Evolutionary conservation across 2,888 invertebrate genomes (phyloP).

Genomic region (Belgica antarctica): DNA sequence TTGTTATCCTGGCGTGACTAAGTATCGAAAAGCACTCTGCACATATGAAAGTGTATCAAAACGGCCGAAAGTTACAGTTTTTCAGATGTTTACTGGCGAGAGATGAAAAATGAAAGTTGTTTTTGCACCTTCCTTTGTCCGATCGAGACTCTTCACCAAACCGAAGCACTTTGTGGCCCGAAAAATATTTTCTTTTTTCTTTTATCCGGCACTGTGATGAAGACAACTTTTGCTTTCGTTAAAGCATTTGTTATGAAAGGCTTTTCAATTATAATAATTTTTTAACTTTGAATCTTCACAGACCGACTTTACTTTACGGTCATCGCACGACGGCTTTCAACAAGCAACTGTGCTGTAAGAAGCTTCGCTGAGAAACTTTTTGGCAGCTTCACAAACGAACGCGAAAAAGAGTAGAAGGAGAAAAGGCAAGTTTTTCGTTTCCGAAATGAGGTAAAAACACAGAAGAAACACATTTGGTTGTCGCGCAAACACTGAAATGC

Average conservation of each 20-base stretch:
- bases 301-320: conserved; percentile 8
- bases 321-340: background rate
- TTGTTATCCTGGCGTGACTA: background rate
- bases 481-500: background rate
- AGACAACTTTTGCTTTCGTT: background rate
- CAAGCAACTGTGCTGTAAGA: background rate
- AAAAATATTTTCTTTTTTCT: background rate
- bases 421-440: conserved; percentile 4
- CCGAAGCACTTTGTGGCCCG: background rate
- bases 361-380: background rate
- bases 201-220: background rate
- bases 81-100: too few relatives aligned
- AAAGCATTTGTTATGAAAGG: background rate
- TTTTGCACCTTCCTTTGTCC: background rate
- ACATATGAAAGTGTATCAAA: background rate
- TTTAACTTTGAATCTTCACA: background rate
- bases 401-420: background rate
- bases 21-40: background rate
- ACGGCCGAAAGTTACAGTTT: background rate
- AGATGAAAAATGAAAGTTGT: conserved; percentile 2
- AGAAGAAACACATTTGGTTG: background rate
- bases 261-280: background rate
- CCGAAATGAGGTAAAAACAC: too few relatives aligned
- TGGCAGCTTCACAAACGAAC: background rate
- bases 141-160: background rate